Percentiles rank a stretch among this genome's conserved stretches.
These are phyloP conservation scores for Arctopsyche grandis DNA, from an alignment of 1,140 invertebrate genomes.

Conservation along the genomic window DNA sequence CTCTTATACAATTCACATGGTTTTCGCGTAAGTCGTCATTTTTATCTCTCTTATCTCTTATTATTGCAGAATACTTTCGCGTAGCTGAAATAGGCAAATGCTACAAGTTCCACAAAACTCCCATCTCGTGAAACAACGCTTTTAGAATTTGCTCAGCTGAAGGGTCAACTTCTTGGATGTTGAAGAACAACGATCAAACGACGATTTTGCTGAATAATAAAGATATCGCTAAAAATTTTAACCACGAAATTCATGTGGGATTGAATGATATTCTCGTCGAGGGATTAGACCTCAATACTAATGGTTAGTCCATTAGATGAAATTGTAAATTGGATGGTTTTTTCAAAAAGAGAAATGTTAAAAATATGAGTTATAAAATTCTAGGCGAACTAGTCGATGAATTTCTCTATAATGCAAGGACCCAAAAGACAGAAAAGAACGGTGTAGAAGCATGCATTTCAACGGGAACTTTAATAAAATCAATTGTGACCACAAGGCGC, in stretches of 20 bases:
- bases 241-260: constrained; percentile 5
- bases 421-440: not conserved
- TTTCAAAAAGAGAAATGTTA: too few relatives aligned
- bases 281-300: not conserved
- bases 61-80: not conserved
- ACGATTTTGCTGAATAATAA: not conserved
- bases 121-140: not conserved
- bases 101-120: not conserved
- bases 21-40: too few relatives aligned
- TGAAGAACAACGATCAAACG: not conserved
- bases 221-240: not conserved
- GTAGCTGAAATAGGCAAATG: not conserved
- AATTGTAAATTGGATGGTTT: too few relatives aligned
- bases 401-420: not conserved
- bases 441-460: not conserved
- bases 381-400: not conserved
- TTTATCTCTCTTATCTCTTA: not conserved
- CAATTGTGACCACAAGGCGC: not conserved
- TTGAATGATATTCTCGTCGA: not conserved
- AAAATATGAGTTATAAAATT: not conserved
- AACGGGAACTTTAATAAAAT: not conserved
- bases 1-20: too few relatives aligned
- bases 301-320: not conserved
- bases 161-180: not conserved
- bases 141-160: not conserved